Evolutionary conservation across 92 coral and sea anemone species (phyloP).

Genomic region (Hydrozoanthus gracilis): DNA sequence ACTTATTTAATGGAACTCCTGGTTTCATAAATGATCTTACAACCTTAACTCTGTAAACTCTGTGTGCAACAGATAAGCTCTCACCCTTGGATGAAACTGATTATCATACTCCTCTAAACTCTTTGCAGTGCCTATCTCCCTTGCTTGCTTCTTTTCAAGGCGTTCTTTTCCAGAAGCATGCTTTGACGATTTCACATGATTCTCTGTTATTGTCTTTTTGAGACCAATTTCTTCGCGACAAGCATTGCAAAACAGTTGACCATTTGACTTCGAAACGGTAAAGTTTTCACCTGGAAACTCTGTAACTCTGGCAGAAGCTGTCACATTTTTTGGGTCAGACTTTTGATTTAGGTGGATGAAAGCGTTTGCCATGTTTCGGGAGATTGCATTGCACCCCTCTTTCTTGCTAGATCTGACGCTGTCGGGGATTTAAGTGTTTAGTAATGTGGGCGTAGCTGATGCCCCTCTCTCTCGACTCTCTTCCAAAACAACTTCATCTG

Average conservation of each 20-base stretch:
- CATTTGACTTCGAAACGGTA: conserved; percentile 15
- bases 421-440: conserved; percentile 52
- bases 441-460: conserved; percentile 47
- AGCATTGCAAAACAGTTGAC: conserved; percentile 35
- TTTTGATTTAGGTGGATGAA: neutral
- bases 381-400: conserved; percentile 59
- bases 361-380: conserved; percentile 54
- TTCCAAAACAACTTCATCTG: conserved; percentile 13
- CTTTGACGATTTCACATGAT: conserved; percentile 45
- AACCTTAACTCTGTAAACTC: conserved; percentile 63
- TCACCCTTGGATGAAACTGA: conserved; percentile 32
- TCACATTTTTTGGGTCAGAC: neutral
- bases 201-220: conserved; percentile 27
- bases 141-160: conserved; percentile 32
- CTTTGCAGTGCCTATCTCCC: conserved; percentile 39
- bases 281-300: conserved; percentile 51
- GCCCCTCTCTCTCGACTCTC: conserved; percentile 50
- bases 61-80: conserved; percentile 38
- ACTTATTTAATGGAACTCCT: conserved; percentile 58
- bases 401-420: conserved; percentile 49
- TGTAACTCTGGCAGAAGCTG: conserved; percentile 8
- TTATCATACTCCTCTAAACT: conserved; percentile 18
- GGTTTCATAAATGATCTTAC: conserved; percentile 64
- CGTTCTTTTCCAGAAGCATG: conserved; percentile 39
- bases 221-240: conserved; percentile 23